These are phyloP conservation scores for Tringa solitaria DNA, from an alignment of 2,113 vertebrate genomes.

Conservation along the genomic window DNA sequence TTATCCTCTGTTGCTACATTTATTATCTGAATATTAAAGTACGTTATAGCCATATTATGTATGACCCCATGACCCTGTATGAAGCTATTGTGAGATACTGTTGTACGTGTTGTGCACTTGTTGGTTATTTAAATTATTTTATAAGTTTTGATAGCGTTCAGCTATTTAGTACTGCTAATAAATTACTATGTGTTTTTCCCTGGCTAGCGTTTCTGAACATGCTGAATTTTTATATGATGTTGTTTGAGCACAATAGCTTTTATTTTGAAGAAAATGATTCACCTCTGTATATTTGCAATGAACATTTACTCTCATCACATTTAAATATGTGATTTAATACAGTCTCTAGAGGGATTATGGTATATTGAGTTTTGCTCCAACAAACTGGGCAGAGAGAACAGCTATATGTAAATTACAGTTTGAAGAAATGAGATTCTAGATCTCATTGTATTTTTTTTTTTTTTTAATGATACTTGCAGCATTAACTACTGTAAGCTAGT, in stretches of 20 bases:
- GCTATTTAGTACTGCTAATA: background rate
- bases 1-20: background rate
- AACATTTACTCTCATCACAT: constrained; percentile 7
- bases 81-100: background rate
- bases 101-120: background rate
- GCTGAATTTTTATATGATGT: background rate
- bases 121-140: background rate
- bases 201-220: background rate
- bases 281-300: background rate
- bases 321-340: constrained; percentile 42
- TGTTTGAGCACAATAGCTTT: background rate
- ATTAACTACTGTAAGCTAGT: constrained; percentile 23
- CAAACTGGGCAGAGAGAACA: constrained; percentile 12
- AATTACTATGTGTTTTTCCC: background rate
- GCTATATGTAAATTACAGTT: constrained; percentile 29
- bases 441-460: background rate
- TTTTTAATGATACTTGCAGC: background rate
- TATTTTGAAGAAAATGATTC: background rate
- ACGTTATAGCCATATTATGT: background rate
- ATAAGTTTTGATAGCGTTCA: background rate
- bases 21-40: background rate
- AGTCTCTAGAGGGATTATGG: constrained; percentile 36
- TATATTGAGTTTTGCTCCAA: background rate
- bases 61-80: background rate
- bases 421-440: constrained; percentile 7